Percentiles rank a stretch among this genome's conserved stretches.
These are phyloP conservation scores for Rallus limicola DNA, from an alignment of 2,113 vertebrate species.

Conservation along the genomic window DNA sequence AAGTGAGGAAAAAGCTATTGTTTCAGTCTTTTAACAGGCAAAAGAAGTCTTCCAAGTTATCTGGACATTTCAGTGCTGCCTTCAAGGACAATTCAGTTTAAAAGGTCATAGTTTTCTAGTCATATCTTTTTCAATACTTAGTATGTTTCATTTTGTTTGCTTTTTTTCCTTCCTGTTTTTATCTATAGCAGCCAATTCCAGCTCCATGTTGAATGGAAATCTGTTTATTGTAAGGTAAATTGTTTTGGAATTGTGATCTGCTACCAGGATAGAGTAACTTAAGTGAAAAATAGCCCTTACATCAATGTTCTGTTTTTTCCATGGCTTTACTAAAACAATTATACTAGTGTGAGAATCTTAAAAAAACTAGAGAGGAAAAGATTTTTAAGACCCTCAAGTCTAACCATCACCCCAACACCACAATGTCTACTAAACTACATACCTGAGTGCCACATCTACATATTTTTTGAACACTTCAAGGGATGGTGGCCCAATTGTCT, in stretches of 20 bases:
- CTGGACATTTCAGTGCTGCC: neutral
- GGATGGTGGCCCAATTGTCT: too few species aligned
- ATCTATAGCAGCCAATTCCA: neutral
- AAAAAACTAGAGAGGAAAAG: too few species aligned
- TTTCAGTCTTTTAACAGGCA: neutral
- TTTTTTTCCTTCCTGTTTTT: neutral
- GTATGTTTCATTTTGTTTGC: neutral
- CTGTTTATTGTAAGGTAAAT: neutral
- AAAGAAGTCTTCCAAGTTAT: neutral
- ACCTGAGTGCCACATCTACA: too few species aligned
- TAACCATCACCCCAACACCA: too few species aligned
- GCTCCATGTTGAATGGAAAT: neutral
- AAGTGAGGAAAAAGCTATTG: neutral
- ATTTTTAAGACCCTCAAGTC: too few species aligned
- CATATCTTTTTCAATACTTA: neutral
- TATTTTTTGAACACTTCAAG: too few species aligned
- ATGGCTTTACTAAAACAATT: neutral
- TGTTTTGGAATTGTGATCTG: neutral
- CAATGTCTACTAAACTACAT: too few species aligned
- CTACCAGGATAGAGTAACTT: neutral
- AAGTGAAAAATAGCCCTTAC: neutral
- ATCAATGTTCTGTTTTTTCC: fast-evolving
- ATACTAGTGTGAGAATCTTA: neutral
- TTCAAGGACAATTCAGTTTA: neutral
- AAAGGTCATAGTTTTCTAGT: neutral